A percentile compares a stretch with the other conserved stretches of the same genome.
phyloP scores from a whole-genome alignment of 1,140 invertebrate species.

The Drosophila ercepeae region DNA sequence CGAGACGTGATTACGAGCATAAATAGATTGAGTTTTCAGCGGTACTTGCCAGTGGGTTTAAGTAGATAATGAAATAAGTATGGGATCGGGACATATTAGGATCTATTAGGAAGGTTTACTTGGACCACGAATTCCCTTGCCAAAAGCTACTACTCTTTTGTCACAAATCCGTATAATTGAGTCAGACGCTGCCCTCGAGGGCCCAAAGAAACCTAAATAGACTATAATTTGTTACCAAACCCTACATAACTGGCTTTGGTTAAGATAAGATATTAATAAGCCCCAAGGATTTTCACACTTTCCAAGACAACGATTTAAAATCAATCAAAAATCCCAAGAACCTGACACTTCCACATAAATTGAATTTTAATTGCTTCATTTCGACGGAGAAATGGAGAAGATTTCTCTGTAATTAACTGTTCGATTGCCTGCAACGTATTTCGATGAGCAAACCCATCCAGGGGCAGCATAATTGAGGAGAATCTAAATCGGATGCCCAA shows the following conservation, averaged over 20 bases:
- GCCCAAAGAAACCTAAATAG: too few species aligned
- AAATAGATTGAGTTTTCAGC: constrained; percentile 5
- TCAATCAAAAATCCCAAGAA: neutral
- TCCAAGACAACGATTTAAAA: neutral
- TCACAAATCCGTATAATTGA: too few species aligned
- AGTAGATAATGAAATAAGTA: neutral
- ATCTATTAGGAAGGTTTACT: too few species aligned
- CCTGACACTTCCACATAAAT: neutral
- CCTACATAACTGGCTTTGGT: too few species aligned
- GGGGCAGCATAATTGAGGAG: constrained; percentile 5
- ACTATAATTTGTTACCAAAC: too few species aligned
- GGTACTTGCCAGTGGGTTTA: neutral
- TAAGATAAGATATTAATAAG: too few species aligned
- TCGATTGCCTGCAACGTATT: constrained; percentile 18
- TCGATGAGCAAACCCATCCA: neutral
- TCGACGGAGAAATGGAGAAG: neutral
- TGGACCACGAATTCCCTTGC: too few species aligned
- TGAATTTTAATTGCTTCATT: constrained; percentile 11
- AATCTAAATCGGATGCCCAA: neutral
- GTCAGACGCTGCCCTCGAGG: too few species aligned
- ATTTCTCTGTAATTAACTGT: constrained; percentile 18
- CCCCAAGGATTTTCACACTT: too few species aligned
- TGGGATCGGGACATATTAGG: too few species aligned
- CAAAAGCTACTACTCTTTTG: too few species aligned
- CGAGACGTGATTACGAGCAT: constrained; percentile 30